Percentiles rank a stretch among this genome's conserved stretches.
Conservation (phyloP, 2,888 invertebrate species). For the Gymnocheta viridis region DNA sequence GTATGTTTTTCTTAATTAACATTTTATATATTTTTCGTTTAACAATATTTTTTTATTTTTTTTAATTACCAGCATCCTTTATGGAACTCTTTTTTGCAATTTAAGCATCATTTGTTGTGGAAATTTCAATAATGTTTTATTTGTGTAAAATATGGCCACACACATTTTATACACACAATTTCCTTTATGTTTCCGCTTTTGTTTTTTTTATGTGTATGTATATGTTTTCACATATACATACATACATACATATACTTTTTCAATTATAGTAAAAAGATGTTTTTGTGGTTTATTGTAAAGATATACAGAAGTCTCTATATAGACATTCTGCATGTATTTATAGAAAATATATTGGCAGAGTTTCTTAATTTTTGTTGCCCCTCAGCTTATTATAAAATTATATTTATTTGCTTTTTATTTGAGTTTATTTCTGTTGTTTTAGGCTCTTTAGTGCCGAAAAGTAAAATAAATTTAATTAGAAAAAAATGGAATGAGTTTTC, state of each 20-base stretch:
- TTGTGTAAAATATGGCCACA: constrained; percentile 3
- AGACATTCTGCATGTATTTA: too few species aligned
- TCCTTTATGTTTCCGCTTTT: constrained; percentile 21
- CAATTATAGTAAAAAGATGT: not conserved
- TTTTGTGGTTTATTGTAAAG: not conserved
- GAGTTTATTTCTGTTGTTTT: not conserved
- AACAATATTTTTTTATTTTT: too few species aligned
- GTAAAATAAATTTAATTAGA: not conserved
- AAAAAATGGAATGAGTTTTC: not conserved
- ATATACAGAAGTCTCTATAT: not conserved
- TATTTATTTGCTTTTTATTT: too few species aligned
- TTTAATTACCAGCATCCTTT: not conserved
- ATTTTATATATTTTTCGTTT: not conserved
- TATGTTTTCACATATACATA: too few species aligned
- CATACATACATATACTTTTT: too few species aligned
- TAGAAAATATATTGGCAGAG: not conserved
- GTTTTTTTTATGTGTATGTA: not conserved
- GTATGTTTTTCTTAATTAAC: not conserved
- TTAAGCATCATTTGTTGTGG: not conserved
- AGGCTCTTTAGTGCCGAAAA: not conserved
- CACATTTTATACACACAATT: constrained; percentile 8
- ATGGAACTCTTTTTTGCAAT: not conserved
- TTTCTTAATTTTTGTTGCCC: too few species aligned
- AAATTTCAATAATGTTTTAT: not conserved
- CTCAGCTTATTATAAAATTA: too few species aligned